Evolutionary conservation across 1,140 invertebrate genomes (phyloP).

Genomic region (Centruroides sculpturatus): DNA sequence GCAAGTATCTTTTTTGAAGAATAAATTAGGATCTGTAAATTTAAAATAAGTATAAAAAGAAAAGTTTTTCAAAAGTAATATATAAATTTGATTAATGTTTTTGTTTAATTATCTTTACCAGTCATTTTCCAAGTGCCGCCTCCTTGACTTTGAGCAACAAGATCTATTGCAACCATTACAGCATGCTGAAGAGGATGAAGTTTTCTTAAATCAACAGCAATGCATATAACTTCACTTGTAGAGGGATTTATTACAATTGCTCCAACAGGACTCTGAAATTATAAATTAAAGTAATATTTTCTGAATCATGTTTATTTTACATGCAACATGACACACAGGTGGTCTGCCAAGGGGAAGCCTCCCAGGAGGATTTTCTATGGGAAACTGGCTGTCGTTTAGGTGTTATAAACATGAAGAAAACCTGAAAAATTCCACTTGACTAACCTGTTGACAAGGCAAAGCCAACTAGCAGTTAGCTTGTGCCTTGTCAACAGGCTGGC

Average conservation of each 20-base stretch:
- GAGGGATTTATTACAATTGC: constrained; percentile 22
- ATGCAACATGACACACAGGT: no score
- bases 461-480: no score
- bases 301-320: no score
- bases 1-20: background rate
- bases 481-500: no score
- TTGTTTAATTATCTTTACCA: background rate
- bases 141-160: constrained; percentile 62
- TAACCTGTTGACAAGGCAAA: no score
- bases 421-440: no score
- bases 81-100: background rate
- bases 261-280: constrained; percentile 3
- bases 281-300: background rate
- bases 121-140: constrained; percentile 51
- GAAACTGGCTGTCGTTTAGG: background rate
- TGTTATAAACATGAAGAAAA: no score
- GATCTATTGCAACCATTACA: constrained; percentile 67
- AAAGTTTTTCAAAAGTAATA: background rate
- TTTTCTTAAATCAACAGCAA: constrained; percentile 41
- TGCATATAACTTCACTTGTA: constrained; percentile 30
- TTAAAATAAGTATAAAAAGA: background rate
- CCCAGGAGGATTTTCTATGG: background rate
- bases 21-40: background rate
- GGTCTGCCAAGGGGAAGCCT: background rate
- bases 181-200: constrained; percentile 66